Evolutionary conservation across 2,113 vertebrate genomes (phyloP), one percentile per base, ranked within the genome.

Genomic region (Empidonax traillii): DNA sequence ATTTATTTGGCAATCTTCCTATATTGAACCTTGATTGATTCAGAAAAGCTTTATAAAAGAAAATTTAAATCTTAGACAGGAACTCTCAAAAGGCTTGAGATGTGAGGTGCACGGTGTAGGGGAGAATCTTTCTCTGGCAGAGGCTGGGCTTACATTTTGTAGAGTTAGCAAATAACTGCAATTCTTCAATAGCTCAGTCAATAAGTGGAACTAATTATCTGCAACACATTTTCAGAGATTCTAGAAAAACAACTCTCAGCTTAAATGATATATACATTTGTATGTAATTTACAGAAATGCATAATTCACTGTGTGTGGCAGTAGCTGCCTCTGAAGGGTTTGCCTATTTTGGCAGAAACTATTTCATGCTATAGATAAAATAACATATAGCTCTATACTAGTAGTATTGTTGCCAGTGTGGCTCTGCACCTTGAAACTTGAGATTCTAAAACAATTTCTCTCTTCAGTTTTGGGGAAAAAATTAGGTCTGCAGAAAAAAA

Each of bases 1-100:
- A 97, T 97, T 96, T 96, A 96, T 96, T 92, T 95, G 93, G 72
- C 90, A 92, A 44, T 96, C 65, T 95, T 96, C 61, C 87, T 93
- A 4, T 94, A 95, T 90, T 87, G 86, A 91, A 74, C 51, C 69
- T 86, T 85, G 90, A 97, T 94, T 96, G 95, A 97, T 95, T 96
- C 72, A 86, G 69, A 87, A 94, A 93, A 94, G 72, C 91, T 93
- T 94, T 92, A 67, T 74, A 74, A 88, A 87, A 87, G 62, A 85
- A 94, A 95, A 93, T 94, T 69, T 88, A 71, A 85, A 84, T 89
- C 89, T 90, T 67, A 24, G 78, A 67, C 78, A 68, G 41, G 56
- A 91, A 30, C 41, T 95, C 85, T 81, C 87, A 22, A 53, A 86
- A 84, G 80, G 37, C 52, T 73, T n/a, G 20, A 62, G 83, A 8